Percentiles rank a stretch among this genome's conserved stretches.
phyloP scores from a whole-genome alignment of 2,113 vertebrate species.

The Nipponia nippon region DNA sequence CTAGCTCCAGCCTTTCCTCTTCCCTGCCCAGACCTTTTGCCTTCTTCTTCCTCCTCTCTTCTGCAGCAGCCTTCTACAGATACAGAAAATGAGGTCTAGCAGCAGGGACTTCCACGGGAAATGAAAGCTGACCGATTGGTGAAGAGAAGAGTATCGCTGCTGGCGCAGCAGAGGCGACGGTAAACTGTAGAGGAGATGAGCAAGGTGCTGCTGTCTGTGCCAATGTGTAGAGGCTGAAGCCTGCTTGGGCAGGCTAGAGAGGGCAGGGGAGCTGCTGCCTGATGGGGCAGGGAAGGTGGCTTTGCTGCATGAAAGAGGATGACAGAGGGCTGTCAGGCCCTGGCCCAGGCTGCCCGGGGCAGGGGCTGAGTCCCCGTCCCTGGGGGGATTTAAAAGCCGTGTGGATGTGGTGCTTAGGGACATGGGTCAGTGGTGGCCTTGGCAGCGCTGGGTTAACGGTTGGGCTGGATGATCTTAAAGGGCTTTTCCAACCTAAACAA shows the following conservation, averaged over 20 bases:
- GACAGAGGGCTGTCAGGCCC: neutral
- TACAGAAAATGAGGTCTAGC: neutral
- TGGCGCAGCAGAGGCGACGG: neutral
- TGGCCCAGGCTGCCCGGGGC: no score
- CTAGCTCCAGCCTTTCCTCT: neutral
- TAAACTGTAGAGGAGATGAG: neutral
- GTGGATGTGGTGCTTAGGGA: no score
- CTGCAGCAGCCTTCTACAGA: neutral
- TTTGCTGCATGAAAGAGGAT: neutral
- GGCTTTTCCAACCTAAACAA: no score
- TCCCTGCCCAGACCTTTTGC: neutral
- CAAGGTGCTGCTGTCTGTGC: neutral
- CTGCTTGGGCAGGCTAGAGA: neutral
- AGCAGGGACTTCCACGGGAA: neutral
- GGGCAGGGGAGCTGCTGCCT: neutral
- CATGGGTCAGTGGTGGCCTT: no score
- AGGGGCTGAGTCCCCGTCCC: no score
- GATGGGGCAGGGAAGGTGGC: neutral
- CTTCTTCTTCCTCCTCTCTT: neutral
- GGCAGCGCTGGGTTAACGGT: no score
- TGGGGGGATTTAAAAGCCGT: no score
- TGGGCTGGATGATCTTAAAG: no score
- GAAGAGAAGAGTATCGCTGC: neutral
- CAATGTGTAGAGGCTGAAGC: accelerated
- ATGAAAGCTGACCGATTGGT: neutral